Evolutionary conservation across 2,113 vertebrate species (phyloP), one percentile per base, ranked within the genome.

Genomic region (Felis catus): DNA sequence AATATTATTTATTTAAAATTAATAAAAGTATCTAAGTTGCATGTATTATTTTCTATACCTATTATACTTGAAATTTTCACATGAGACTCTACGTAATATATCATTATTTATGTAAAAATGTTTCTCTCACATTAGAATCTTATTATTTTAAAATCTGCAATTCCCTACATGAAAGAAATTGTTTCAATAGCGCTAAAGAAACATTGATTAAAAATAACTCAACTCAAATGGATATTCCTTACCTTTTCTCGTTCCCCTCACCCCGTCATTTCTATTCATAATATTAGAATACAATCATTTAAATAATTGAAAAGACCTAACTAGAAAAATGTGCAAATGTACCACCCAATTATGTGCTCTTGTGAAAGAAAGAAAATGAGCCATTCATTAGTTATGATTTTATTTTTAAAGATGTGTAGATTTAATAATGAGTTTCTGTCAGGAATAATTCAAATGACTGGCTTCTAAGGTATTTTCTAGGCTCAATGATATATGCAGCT

Each of bases 281-380:
- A 51, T 76, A 76, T 65, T 90, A 70, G 48, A 61, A 83, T 79
- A 74, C 4, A 23, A 63, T 95, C 9, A 86, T 74, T 93, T 94
- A 84, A 91, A 78, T 86, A 73, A 95, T 39, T 96, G 51, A 36
- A 82, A 93, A 97, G 16, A 27, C 11, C 39, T 85, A 81, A 63
- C 73, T 73, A 92, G 58, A 61, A 94, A 93, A 91, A 85, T 97
- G 53, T 92, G 41, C 79, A 95, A 96, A 78, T 70, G 3, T 36
- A 78, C 83, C 19, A 81, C 58, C 91, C 66, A 89, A 4, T 41
- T 71, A 78, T 70, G 8, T 86, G 11, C 31, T 81, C 27, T 79
- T 83, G 6, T 65, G 71, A 94, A 90, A 88, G 23, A 89, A 92
- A 85, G 85, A 87, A 92, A 95, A 93, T 79, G 68, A 95, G 9